Base-by-base conservation (phyloP, 2,113 vertebrate species). In the Zosterops lateralis region DNA sequence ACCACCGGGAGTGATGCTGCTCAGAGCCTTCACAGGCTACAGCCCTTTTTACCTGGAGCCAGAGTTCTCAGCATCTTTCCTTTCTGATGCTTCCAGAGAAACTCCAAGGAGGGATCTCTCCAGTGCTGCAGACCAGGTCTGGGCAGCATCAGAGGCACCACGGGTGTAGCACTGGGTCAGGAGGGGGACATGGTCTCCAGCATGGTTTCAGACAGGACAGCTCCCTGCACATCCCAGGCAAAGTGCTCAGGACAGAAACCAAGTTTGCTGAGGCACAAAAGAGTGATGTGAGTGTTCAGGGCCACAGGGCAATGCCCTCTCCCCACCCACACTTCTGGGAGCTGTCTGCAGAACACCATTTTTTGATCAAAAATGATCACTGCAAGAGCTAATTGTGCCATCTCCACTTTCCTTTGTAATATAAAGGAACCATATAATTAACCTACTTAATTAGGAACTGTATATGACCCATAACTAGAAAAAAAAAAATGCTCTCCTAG, bases 401-500 rank as follows among this genome's bases (percentile, higher is more conserved):
- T 60, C 64, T 22, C 40, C 68, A 45, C 57, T 71, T 73, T 57
- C 48, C 61, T 38, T 53, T 80, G 65, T 84, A 90, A 93, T 92
- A 93, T 83, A 94, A 90, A 94, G 64, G 34, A 96, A 53, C 45
- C 82, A 97, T 90, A 94, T 89, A 95, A 95, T 95, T 94, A 95
- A 94, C 82, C 75, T 83, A 92, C 65, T 95, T 97, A 94, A 96
- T 95, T 94, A 96, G 68, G 51, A 88, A 81, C 68, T 61, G 79
- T 86, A 90, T 95, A 91, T 72, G 94, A 95, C 93, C 95, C 85
- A 75, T 84, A 95, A 94, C 82, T 66, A 65, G 47, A 17, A 14
- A 56, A 84, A 86, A 86, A 83, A 79, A 73, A 87, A 77, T 13
- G 1, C 42, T 71, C 60, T 74, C 32, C 29, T 68, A 57, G n/a